Conservation (phyloP, 2,113 vertebrate species). For the Lipophrys pholis region DNA sequence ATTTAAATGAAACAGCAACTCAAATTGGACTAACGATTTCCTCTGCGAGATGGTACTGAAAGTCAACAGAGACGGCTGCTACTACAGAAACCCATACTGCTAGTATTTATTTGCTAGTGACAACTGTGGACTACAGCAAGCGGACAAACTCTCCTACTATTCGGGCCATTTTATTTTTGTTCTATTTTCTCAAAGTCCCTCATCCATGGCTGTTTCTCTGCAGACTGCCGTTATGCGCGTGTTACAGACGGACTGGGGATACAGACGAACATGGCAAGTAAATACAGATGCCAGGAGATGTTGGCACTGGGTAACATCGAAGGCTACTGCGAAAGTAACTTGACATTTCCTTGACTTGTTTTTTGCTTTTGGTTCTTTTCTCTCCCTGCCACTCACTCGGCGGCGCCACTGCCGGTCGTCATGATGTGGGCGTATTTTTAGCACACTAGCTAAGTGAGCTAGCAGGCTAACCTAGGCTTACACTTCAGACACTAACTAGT, state of each 20-base stretch:
- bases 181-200: slow-evolving; percentile 82
- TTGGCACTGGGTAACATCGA: slow-evolving; percentile 89
- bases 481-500: slow-evolving; percentile 81
- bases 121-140: slow-evolving; percentile 66
- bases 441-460: slow-evolving; percentile 81
- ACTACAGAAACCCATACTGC: slow-evolving; percentile 71
- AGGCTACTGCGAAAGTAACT: slow-evolving; percentile 81
- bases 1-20: slow-evolving; percentile 69
- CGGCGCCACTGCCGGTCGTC: slow-evolving; percentile 73
- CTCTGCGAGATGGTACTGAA: slow-evolving; percentile 66
- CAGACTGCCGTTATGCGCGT: slow-evolving; percentile 72
- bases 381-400: slow-evolving; percentile 67
- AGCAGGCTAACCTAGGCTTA: slow-evolving; percentile 75
- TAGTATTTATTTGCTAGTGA: slow-evolving; percentile 60
- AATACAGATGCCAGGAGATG: slow-evolving; percentile 86
- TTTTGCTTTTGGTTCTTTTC: slow-evolving; percentile 4
- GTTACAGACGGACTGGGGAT: slow-evolving; percentile 73
- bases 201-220: slow-evolving; percentile 82
- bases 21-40: slow-evolving; percentile 81
- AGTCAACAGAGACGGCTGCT: slow-evolving; percentile 69
- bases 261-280: slow-evolving; percentile 82
- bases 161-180: slow-evolving; percentile 72
- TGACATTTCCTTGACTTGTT: slow-evolving; percentile 86
- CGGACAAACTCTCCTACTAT: slow-evolving; percentile 75
- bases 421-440: slow-evolving; percentile 80